Conservation (phyloP, 23 tunicate genomes). For the Aplidium turbinatum region DNA sequence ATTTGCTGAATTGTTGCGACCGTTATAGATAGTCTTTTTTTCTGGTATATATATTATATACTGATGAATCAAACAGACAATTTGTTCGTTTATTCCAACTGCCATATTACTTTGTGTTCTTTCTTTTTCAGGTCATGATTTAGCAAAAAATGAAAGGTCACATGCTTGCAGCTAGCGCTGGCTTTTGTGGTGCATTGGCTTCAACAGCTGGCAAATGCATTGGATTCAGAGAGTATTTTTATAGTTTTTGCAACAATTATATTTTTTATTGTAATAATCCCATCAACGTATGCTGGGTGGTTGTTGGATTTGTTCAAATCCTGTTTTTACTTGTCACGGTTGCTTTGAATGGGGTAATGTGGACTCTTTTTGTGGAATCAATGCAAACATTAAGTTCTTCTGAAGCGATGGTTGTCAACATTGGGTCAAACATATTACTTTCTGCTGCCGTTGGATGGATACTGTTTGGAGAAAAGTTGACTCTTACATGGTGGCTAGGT, state of each 20-base stretch:
- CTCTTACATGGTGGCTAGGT: conserved; percentile 73
- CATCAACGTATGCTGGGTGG: conserved; percentile 19
- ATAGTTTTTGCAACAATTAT: too few relatives aligned
- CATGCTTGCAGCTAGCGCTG: conserved; percentile 51
- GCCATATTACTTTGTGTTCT: neutral
- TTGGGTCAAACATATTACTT: conserved; percentile 57
- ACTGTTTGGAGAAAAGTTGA: conserved; percentile 51
- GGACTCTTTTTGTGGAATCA: conserved; percentile 82
- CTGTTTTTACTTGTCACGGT: conserved; percentile 36
- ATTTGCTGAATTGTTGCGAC: too few relatives aligned
- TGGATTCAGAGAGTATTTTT: conserved; percentile 9
- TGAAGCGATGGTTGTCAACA: conserved; percentile 75
- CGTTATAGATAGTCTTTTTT: too few relatives aligned
- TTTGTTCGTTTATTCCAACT: neutral
- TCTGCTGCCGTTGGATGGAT: conserved; percentile 71
- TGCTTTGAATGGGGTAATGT: conserved; percentile 63
- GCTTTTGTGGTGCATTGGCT: conserved; percentile 64
- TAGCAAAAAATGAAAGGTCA: conserved; percentile 22
- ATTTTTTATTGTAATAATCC: too few relatives aligned
- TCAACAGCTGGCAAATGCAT: conserved; percentile 62
- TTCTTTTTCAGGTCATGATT: neutral
- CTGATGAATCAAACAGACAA: too few relatives aligned
- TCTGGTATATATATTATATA: too few relatives aligned
- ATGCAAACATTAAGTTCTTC: conserved; percentile 60
- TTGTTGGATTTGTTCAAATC: conserved; percentile 3